Conservation (phyloP, 2,797 vertebrate species). For the Melanotaenia nigrans region DNA sequence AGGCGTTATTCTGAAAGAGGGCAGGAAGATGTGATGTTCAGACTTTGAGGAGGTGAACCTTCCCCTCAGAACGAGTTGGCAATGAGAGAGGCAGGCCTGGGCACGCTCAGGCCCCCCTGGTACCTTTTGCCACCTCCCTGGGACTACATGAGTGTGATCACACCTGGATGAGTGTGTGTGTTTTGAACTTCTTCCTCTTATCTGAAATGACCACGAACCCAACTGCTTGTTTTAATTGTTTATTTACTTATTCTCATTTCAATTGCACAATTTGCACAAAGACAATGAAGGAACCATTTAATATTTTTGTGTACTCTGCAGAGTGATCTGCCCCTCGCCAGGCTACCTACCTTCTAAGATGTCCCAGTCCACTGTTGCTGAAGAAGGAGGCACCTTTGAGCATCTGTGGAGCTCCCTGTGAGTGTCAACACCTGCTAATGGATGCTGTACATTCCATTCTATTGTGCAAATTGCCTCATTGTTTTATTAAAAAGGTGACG, state of each 20-base stretch:
- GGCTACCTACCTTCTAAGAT: constrained; percentile 85
- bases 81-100: constrained; percentile 78
- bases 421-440: constrained; percentile 76
- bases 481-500: constrained; percentile 1
- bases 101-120: constrained; percentile 74
- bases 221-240: background rate
- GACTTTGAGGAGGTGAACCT: constrained; percentile 46
- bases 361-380: constrained; percentile 88
- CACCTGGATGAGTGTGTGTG: constrained; percentile 57
- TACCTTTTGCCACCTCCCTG: constrained; percentile 64
- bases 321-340: constrained; percentile 84
- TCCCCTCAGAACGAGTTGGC: constrained; percentile 45
- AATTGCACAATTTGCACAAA: background rate
- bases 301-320: constrained; percentile 58
- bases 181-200: constrained; percentile 9
- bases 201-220: background rate
- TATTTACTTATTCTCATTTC: too few species aligned
- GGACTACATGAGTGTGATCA: constrained; percentile 77
- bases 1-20: constrained; percentile 25
- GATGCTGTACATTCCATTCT: constrained; percentile 19
- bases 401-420: constrained; percentile 97
- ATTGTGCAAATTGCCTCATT: constrained; percentile 1
- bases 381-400: constrained; percentile 93
- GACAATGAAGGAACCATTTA: background rate
- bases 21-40: constrained; percentile 45